Percentiles rank a stretch among this genome's conserved stretches.
phyloP scores from a whole-genome alignment of 2,888 invertebrate species.

The Perizoma flavofasciatum region DNA sequence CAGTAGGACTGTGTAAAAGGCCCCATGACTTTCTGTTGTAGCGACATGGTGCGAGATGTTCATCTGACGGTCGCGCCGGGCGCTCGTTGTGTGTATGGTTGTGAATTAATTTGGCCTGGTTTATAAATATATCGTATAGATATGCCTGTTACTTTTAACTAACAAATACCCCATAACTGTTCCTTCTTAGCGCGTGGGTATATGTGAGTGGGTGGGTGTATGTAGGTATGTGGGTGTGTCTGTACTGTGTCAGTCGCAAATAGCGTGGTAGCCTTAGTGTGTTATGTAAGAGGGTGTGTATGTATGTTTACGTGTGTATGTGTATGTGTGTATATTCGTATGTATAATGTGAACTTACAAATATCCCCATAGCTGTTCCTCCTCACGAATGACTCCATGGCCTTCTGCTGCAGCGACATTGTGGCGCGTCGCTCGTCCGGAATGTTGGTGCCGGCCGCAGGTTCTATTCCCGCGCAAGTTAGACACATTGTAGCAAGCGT shows the following conservation, averaged over 20 bases:
- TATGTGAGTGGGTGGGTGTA: background rate
- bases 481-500: slow-evolving; percentile 54
- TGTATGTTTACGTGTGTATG: background rate
- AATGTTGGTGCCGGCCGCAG: slow-evolving; percentile 72
- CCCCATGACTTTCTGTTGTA: too few relatives aligned
- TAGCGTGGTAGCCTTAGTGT: too few relatives aligned
- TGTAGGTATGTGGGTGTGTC: background rate
- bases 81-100: too few relatives aligned
- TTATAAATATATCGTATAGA: background rate
- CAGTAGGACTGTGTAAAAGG: too few relatives aligned
- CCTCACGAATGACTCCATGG: slow-evolving; percentile 87
- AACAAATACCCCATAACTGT: too few relatives aligned
- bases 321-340: slow-evolving; percentile 8
- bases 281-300: too few relatives aligned
- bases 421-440: slow-evolving; percentile 83
- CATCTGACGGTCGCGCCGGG: too few relatives aligned
- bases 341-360: slow-evolving; percentile 72
- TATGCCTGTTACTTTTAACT: background rate
- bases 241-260: background rate
- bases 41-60: too few relatives aligned
- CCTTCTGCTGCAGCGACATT: slow-evolving; percentile 76
- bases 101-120: too few relatives aligned
- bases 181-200: too few relatives aligned
- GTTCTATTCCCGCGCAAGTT: slow-evolving; percentile 64
- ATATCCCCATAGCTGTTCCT: slow-evolving; percentile 90